Base-by-base conservation (phyloP, 2,888 invertebrate genomes). In the Tricholauxania praeusta region DNA sequence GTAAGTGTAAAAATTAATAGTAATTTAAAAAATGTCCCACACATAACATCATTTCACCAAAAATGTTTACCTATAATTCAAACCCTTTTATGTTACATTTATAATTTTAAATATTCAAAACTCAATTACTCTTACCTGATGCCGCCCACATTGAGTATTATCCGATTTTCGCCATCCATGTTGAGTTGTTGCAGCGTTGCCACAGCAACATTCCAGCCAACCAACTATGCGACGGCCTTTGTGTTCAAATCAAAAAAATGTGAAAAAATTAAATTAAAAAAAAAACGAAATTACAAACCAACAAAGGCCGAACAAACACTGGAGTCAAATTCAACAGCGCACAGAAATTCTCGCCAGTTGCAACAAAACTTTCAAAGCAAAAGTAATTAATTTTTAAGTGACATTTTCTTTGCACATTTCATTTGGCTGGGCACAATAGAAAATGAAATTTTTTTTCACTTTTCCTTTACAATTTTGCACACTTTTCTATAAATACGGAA, bases 91-190 rank as follows among this genome's bases (percentile, higher is more conserved):
- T 76, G 65, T 59, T 69, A 39, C 7, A 10, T 39, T 10, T 39
- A 10, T 28, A 39, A 10, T 39, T 39, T 10, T 8, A 39, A 39
- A 10, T 39, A 39, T 39, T 39, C 8, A 39, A 10, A 39, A 39
- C 39, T 10, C 39, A 8, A 39, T 39, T 39, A 10, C 0, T 39
- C 86, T 83, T 79, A 94, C 88, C 95, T 91, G 87, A 97, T 96
- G 77, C 97, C 97, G 78, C 97, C 96, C 85, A 97, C 96, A 89
- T 97, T 97, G 85, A 97, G 90, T 87, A 96, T 95, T 83, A 97
- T 96, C 85, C 96, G 92, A 88, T 97, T 96, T 90, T 97, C 96
- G 79, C 95, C 93, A 91, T 96, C 95, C 94, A 94, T 94, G 84
- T 81, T 85, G 60, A 49, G 72, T 51, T 67, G 19, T 53, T n/a